Percentiles rank a stretch among this genome's conserved stretches.
These are phyloP conservation scores for Gastrophysa polygoni DNA, from an alignment of 2,888 invertebrate species.

Conservation along the genomic window DNA sequence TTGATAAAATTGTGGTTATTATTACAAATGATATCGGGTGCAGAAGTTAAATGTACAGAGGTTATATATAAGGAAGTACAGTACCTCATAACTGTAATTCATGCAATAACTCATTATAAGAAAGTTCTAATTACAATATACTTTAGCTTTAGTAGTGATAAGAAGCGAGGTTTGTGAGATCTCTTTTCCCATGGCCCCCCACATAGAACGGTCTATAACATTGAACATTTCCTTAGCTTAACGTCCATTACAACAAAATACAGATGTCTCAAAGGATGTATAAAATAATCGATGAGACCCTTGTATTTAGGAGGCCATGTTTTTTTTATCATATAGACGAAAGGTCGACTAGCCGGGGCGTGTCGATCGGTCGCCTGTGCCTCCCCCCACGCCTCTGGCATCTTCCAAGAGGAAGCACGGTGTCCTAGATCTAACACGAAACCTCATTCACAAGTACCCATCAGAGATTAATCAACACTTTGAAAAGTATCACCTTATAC, in stretches of 20 bases:
- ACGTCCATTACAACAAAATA: background rate
- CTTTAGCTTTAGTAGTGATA: slow-evolving; percentile 59
- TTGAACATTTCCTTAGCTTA: background rate
- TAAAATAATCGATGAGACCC: background rate
- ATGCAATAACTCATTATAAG: slow-evolving; percentile 63
- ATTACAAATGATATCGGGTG: slow-evolving; percentile 57
- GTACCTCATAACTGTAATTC: slow-evolving; percentile 63
- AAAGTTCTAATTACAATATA: slow-evolving; percentile 60
- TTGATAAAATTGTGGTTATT: slow-evolving; percentile 56
- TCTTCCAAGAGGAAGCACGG: background rate
- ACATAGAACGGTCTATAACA: background rate
- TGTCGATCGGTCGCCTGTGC: slow-evolving; percentile 45
- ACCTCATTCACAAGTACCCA: background rate
- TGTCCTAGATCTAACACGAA: slow-evolving; percentile 1
- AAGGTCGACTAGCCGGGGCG: slow-evolving; percentile 44
- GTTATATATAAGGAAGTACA: slow-evolving; percentile 62
- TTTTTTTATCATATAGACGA: slow-evolving; percentile 30
- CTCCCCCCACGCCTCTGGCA: slow-evolving; percentile 21
- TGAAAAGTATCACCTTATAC: no score
- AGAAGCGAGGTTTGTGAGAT: slow-evolving; percentile 58
- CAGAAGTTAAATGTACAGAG: slow-evolving; percentile 61
- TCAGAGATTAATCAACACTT: background rate
- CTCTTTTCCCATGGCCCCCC: slow-evolving; percentile 45
- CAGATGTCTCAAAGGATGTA: background rate
- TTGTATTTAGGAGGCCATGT: background rate